phyloP scores from a whole-genome alignment of 1,140 invertebrate species.

The Steinernema khuongi region DNA sequence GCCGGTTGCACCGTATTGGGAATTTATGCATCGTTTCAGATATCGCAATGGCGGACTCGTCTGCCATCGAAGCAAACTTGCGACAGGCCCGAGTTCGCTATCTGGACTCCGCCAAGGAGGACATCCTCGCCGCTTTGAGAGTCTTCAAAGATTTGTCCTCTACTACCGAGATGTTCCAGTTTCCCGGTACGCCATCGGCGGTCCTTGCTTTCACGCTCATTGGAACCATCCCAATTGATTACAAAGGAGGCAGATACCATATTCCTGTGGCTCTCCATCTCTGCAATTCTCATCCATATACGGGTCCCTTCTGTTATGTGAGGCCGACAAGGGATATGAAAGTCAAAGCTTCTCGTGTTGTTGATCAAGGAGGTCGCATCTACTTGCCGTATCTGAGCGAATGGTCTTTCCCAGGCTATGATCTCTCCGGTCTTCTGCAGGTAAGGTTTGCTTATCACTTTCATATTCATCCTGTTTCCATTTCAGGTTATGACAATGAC shows the following conservation, averaged over 20 bases:
- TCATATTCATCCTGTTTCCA: conserved; percentile 22
- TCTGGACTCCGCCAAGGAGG: conserved; percentile 70
- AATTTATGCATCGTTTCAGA: background rate
- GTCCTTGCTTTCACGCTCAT: conserved; percentile 35
- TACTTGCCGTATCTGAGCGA: conserved; percentile 93
- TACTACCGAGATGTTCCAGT: conserved; percentile 65
- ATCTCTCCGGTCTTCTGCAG: conserved; percentile 50
- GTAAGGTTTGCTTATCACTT: conserved; percentile 33
- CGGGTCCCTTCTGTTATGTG: conserved; percentile 95
- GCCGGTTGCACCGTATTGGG: too few species aligned
- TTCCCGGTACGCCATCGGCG: conserved; percentile 40
- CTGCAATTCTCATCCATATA: conserved; percentile 90
- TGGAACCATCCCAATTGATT: conserved; percentile 51
- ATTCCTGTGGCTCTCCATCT: conserved; percentile 94
- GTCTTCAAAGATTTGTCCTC: conserved; percentile 71
- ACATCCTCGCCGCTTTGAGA: conserved; percentile 69
- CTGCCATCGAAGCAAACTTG: background rate
- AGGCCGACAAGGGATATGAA: conserved; percentile 89
- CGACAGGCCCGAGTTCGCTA: conserved; percentile 68
- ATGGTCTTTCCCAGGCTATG: conserved; percentile 74
- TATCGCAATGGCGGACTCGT: background rate
- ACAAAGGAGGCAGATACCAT: conserved; percentile 74
- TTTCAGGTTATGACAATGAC: conserved; percentile 77
- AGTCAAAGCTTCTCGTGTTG: conserved; percentile 86
- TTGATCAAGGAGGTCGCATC: conserved; percentile 89